phyloP scores from a whole-genome alignment of 1,140 invertebrate species.

The Penaeus japonicus region DNA sequence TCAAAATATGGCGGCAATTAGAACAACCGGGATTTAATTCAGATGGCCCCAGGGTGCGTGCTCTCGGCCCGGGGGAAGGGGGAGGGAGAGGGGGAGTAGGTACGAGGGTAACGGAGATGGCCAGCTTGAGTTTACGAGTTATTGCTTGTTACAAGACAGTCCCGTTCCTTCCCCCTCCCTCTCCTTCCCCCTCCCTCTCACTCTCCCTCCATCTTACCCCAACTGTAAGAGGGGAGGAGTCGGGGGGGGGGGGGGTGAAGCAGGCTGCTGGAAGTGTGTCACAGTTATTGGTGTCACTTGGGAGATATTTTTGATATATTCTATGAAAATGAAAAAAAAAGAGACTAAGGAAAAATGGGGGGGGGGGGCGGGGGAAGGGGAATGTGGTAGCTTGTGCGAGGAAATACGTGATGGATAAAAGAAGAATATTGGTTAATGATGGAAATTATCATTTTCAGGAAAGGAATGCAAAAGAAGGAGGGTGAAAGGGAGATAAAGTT shows the following conservation, averaged over 20 bases:
- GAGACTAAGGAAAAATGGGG: background rate
- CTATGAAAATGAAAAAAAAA: too few relatives aligned
- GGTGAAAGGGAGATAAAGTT: background rate
- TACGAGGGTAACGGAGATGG: too few relatives aligned
- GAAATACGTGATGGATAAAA: background rate
- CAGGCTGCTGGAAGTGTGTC: too few relatives aligned
- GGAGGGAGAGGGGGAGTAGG: background rate
- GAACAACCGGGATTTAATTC: conserved; percentile 44
- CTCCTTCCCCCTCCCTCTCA: background rate
- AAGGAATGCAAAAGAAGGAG: background rate
- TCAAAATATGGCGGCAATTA: conserved; percentile 48
- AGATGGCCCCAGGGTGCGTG: background rate
- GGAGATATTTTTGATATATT: too few relatives aligned
- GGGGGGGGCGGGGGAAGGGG: background rate
- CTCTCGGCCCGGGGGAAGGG: background rate
- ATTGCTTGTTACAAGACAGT: too few relatives aligned
- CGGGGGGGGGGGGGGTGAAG: background rate
- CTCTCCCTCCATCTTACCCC: background rate
- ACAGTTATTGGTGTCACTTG: too few relatives aligned
- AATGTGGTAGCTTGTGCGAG: background rate
- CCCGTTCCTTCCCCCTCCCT: background rate
- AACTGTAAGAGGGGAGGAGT: background rate
- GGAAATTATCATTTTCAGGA: background rate
- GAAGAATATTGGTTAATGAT: too few relatives aligned
- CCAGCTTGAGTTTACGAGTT: too few relatives aligned